phyloP scores from a whole-genome alignment of 2,113 vertebrate species.

The Erythrolamprus reginae region DNA sequence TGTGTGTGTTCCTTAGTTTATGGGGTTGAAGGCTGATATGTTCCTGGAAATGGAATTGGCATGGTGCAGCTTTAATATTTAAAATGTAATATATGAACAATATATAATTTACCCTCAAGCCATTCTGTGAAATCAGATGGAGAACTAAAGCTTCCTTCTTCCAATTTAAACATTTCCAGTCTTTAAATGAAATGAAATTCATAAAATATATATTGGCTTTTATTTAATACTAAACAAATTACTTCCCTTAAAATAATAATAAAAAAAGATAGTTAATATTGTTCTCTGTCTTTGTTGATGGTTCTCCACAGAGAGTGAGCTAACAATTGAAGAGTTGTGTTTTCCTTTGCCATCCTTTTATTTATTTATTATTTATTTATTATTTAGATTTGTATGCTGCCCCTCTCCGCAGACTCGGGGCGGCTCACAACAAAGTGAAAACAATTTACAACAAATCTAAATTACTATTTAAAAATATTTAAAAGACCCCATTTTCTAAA shows the following conservation, averaged over 20 bases:
- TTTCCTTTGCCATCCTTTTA: too few species aligned
- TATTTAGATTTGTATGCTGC: too few species aligned
- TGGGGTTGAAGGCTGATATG: background rate
- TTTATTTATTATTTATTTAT: too few species aligned
- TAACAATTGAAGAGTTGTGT: background rate
- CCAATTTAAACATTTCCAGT: background rate
- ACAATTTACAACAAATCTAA: too few species aligned
- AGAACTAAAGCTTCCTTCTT: background rate
- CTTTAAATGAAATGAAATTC: background rate
- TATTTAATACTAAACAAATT: background rate
- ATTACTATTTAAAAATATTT: too few species aligned
- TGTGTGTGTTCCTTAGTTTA: background rate
- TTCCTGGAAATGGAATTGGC: background rate
- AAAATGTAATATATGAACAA: conserved; percentile 12
- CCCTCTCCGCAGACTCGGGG: too few species aligned
- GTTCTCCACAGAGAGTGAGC: background rate
- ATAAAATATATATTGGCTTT: background rate
- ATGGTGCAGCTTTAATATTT: conserved; percentile 13
- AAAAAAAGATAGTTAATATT: background rate
- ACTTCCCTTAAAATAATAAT: background rate
- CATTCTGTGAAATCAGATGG: background rate
- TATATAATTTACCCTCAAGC: background rate
- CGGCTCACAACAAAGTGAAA: too few species aligned
- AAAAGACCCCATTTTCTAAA: too few species aligned
- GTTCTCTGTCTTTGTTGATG: background rate